Base-by-base conservation (phyloP, 2,797 vertebrate genomes). In the Paedocypris micromegethes region DNA sequence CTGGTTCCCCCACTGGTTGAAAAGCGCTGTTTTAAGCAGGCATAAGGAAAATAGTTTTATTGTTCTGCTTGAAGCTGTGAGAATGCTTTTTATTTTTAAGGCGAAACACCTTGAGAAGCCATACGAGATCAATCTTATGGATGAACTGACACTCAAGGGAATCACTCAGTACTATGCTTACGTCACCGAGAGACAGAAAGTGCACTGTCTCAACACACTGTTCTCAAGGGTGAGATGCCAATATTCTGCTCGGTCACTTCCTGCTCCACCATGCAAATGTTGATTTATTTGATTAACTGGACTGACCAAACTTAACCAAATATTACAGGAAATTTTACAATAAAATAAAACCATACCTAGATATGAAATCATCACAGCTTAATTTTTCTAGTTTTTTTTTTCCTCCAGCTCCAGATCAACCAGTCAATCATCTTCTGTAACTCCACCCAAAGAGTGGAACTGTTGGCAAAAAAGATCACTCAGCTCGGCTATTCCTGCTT, bases 51-150 rank as follows among this genome's bases (percentile, higher is more conserved):
- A 23, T 23, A 23, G 23, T 23, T 23, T 23, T 23, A 23, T 23
- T 23, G 23, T 23, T 23, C 23, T 23, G 23, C 23, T 23, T 23
- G 23, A 23, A 23, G 23, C 23, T 23, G 23, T 23, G 23, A 23
- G 23, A 23, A 23, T 23, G 23, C 23, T 23, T 23, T 23, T 23
- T 23, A 23, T 23, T 23, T 23, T 23, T 23, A 23, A 23, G 23
- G 23, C 78, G 51, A 90, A 89, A 77, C 89, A 92, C 78, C 85
- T 91, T 38, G 83, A 88, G 83, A 92, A 92, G 73, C 91, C 91
- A 42, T 92, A 92, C 42, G 91, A 92, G 85, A 92, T 92, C 52
- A 92, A 92, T 84, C 83, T 92, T 84, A 92, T 92, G 91, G 91
- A 92, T 81, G 91, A 92, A 75, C 83, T 92, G 72, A 92, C 91